Conservation (phyloP, 2,797 vertebrate genomes). For the Peromyscus melanophrys region DNA sequence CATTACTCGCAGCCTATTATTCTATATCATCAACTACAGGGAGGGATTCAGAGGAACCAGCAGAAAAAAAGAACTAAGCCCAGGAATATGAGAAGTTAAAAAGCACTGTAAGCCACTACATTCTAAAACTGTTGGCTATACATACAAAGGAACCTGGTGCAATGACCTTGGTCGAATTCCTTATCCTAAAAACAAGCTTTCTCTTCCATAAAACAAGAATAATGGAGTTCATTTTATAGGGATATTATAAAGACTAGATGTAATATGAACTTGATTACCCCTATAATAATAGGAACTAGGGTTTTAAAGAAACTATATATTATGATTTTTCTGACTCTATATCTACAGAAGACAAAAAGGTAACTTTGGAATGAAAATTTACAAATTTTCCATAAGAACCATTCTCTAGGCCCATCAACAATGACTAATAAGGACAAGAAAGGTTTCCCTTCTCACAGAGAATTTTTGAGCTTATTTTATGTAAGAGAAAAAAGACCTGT, state of each 20-base stretch:
- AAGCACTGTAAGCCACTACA: neutral
- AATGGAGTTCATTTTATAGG: neutral
- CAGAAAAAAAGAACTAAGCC: neutral
- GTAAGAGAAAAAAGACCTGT: conserved; percentile 12
- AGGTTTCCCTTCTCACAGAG: conserved; percentile 31
- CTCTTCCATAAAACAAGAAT: neutral
- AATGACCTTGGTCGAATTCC: neutral
- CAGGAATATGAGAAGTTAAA: neutral
- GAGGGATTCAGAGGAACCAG: neutral
- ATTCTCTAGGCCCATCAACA: neutral
- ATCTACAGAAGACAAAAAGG: neutral
- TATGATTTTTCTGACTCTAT: conserved; percentile 1
- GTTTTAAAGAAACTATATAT: neutral
- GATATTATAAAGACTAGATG: conserved; percentile 11
- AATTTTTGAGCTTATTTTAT: conserved; percentile 51
- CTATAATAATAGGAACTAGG: neutral
- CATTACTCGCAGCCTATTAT: neutral
- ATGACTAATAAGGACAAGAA: conserved; percentile 27
- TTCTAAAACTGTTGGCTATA: neutral
- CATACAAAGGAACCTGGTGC: neutral
- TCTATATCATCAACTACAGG: neutral
- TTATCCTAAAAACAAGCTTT: neutral
- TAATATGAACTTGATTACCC: neutral
- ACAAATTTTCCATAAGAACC: neutral
- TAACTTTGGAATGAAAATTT: conserved; percentile 54